Evolutionary conservation across 2,888 invertebrate genomes (phyloP).

Genomic region (Hypena proboscidalis): DNA sequence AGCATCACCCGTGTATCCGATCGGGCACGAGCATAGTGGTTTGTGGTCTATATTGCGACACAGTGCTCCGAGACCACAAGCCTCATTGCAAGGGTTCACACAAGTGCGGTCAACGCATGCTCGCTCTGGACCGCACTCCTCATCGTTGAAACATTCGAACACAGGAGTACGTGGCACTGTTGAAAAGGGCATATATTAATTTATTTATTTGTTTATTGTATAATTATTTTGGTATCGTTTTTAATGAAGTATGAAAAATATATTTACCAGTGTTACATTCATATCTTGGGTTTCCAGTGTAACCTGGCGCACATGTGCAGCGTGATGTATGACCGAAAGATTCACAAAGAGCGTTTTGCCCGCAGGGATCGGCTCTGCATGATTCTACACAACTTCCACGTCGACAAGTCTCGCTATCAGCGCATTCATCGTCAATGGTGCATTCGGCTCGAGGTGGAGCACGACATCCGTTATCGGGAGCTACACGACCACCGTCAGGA

Average conservation of each 20-base stretch:
- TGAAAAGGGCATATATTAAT: too few species aligned
- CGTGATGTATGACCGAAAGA: conserved; percentile 90
- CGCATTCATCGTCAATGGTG: conserved; percentile 90
- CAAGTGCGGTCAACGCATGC: conserved; percentile 92
- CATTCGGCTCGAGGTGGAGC: conserved; percentile 87
- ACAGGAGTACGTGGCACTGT: conserved; percentile 71
- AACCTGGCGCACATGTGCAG: conserved; percentile 92
- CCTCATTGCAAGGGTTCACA: conserved; percentile 91
- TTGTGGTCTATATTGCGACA: conserved; percentile 92
- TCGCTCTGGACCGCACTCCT: conserved; percentile 91
- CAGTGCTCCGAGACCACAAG: conserved; percentile 92
- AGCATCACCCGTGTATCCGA: conserved; percentile 91
- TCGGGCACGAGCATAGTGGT: conserved; percentile 92
- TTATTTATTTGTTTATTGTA: too few species aligned
- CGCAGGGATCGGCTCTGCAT: conserved; percentile 91
- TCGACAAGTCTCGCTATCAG: conserved; percentile 89
- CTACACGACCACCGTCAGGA: conserved; percentile 91
- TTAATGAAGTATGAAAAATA: neutral
- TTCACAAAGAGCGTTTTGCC: conserved; percentile 92
- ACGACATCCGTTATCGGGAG: conserved; percentile 90
- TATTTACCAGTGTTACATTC: conserved; percentile 88
- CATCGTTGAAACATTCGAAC: conserved; percentile 91
- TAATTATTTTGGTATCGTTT: too few species aligned
- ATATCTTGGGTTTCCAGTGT: conserved; percentile 91
- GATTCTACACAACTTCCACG: conserved; percentile 92